A percentile compares a stretch with the other conserved stretches of the same genome.
phyloP scores from a whole-genome alignment of 37 sponge, comb jelly and placozoan genomes.

The Theonella swinhoei region DNA sequence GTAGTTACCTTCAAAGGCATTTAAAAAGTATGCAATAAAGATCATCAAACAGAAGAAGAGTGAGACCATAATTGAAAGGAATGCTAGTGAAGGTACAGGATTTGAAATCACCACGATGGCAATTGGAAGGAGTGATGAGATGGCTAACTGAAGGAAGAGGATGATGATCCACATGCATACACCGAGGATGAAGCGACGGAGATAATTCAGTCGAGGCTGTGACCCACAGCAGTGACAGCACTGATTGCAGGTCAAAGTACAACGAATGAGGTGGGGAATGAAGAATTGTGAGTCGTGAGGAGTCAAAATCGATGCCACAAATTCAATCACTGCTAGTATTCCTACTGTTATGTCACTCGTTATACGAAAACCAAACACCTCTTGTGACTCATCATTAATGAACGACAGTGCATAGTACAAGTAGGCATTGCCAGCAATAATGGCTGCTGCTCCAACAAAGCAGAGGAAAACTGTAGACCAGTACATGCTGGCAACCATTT shows the following conservation, averaged over 20 bases:
- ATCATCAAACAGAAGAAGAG: not conserved
- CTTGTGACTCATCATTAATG: not conserved
- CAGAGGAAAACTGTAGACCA: not conserved
- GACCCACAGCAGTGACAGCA: not conserved
- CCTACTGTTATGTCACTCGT: not conserved
- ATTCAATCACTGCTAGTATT: not conserved
- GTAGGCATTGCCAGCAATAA: not conserved
- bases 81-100: constrained; percentile 1
- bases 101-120: not conserved
- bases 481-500: constrained; percentile 2
- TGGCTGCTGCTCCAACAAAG: not conserved
- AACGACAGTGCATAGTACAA: not conserved
- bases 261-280: not conserved
- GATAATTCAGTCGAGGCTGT: not conserved
- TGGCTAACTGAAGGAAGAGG: not conserved
- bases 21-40: not conserved
- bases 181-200: not conserved
- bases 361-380: not conserved
- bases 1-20: not conserved
- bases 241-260: not conserved
- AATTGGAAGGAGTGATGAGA: not conserved
- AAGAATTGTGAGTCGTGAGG: not conserved
- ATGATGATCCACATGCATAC: not conserved
- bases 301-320: not conserved
- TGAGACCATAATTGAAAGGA: not conserved